Base-by-base conservation (phyloP, 2,797 vertebrate genomes). In the Gallirallus australis region DNA sequence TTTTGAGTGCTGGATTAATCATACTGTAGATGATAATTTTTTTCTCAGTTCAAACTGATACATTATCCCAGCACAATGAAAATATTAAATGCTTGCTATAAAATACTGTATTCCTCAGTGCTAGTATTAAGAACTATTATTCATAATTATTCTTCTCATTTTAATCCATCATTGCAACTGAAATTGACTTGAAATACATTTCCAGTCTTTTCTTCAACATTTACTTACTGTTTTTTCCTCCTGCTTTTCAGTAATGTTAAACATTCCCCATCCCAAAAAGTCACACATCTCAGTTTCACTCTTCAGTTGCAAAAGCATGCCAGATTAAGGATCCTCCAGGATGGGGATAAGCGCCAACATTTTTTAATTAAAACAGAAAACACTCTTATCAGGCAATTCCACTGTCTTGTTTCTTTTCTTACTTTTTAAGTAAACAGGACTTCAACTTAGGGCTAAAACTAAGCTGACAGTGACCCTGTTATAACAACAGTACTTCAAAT, bases 391-490 rank as follows among this genome's bases (percentile, higher is more conserved):
- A 61, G 78, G 64, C n/a, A 82, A 54, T 33, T 84, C 37, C 75
- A 75, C 53, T 50, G 45, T 24, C 47, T 79, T 80, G 48, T 68
- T 80, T 50, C 60, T 85, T 37, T 48, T 56, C 77, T 86, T 82
- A 72, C 56, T 95, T 78, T 71, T 73, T 45, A 83, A 92, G 65
- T 71, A 93, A 95, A 86, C 59, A 90, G 35, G 9, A 72, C 52
- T 63, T 79, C 72, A 82, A 64, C 82, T 89, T 57, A 81, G 77
- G 89, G 39, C 48, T 81, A 65, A 87, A 84, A 73, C 1, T 6
- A 82, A 87, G 73, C 9, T 57, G 71, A 91, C 68, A 89, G 79
- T 68, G 81, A 96, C 94, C 83, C 56, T 89, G 71, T 80, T 80
- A 83, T 2, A 93, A 75, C 61, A 96, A 77, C 84, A 89, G 20